Base-by-base conservation (phyloP, 2,888 invertebrate species). In the Spisula subtruncata region DNA sequence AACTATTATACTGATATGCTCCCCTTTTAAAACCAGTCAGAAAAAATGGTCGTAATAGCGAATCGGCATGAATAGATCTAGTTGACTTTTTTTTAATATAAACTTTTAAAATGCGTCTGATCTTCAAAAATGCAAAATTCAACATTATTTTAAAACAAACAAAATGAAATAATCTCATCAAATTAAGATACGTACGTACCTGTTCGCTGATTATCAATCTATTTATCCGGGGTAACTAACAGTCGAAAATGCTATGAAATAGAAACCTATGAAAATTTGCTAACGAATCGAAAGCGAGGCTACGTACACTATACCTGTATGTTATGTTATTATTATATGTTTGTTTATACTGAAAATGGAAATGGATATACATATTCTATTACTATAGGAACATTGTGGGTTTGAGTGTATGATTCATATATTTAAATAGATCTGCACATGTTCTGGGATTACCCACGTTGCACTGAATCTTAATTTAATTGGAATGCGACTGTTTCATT, bases 341-440 rank as follows among this genome's bases (percentile, higher is more conserved):
- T 32, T 75, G 75, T 75, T 25, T 75, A 75, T 75, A 75, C 75
- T 75, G 75, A 75, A 75, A 75, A 75, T 75, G 75, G 75, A 14
- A 75, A 32, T 75, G 32, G 0, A 16, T 75, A 32, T 35, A 35
- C 32, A 5, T 5, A 2, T 1, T 32, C 5, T 75, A 75, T 32
- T 32, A 75, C 32, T 35, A 32, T 75, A 25, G n/a, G 12, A 75
- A 75, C 75, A 75, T 60, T 51, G 10, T 25, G 10, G 5, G n/a
- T 56, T 56, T 56, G 18, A 6, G 20, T 25, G 25, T 66, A 66
- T 66, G 60, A 66, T n/a, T 66, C 60, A 66, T n/a, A n/a, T 60
- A 60, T 66, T 25, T 25, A 66, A 66, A 66, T 25, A 66, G n/a
- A n/a, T n/a, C n/a, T n/a, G n/a, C n/a, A 25, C n/a, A 66, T 66